Conservation (phyloP, 2,888 invertebrate species). For the Perizoma flavofasciatum region DNA sequence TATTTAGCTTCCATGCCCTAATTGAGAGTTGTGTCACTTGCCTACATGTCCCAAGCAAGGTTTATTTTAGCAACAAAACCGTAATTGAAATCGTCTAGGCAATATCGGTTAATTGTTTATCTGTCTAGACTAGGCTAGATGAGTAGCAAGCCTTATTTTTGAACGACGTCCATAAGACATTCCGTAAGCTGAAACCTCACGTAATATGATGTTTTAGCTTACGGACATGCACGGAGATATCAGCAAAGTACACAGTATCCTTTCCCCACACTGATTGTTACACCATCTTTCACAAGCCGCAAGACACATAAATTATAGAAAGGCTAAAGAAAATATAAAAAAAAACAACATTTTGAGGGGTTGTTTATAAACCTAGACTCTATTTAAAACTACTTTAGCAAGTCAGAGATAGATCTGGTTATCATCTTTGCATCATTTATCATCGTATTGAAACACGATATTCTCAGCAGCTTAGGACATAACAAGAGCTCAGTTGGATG, state of each 20-base stretch:
- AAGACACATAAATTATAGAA: no score
- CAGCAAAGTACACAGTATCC: no score
- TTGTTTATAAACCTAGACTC: no score
- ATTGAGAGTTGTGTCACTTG: not conserved
- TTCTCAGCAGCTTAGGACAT: not conserved
- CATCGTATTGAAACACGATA: constrained; percentile 3
- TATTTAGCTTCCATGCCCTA: constrained; percentile 2
- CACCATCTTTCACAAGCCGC: no score
- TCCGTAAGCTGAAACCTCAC: no score
- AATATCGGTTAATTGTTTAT: constrained; percentile 1
- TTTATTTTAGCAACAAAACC: constrained; percentile 2
- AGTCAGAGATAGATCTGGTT: not conserved
- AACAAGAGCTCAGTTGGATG: not conserved
- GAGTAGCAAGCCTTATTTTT: not conserved
- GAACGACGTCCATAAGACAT: not conserved
- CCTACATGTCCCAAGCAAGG: not conserved
- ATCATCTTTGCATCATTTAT: not conserved
- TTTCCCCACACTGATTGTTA: no score
- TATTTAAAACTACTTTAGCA: not conserved
- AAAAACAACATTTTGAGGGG: no score
- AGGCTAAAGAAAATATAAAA: no score
- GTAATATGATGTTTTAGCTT: no score
- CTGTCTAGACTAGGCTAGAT: constrained; percentile 4
- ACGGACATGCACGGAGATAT: no score
- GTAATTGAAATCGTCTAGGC: constrained; percentile 2